A percentile compares a stretch with the other conserved stretches of the same genome.
phyloP scores from a whole-genome alignment of 2,113 vertebrate genomes.

The Choloepus hoffmanni region DNA sequence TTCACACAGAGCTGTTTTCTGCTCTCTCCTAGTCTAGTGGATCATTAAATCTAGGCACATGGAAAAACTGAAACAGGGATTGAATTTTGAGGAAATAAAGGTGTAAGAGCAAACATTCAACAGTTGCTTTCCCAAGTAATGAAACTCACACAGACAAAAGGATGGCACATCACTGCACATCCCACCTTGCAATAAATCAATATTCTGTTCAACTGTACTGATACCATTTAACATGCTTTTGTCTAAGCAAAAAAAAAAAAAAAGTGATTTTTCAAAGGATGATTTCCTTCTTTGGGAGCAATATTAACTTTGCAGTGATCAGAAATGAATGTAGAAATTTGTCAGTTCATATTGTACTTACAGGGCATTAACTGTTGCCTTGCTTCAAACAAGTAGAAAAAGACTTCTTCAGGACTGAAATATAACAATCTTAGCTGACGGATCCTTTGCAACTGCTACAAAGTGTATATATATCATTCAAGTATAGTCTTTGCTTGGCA shows the following conservation, averaged over 20 bases:
- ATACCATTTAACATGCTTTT: slow-evolving; percentile 41
- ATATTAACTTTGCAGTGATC: not conserved
- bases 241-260: not conserved
- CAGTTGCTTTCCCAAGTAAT: not conserved
- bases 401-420: not conserved
- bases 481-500: not conserved
- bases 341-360: not conserved
- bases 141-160: slow-evolving; percentile 11
- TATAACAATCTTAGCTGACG: not conserved
- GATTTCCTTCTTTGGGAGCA: not conserved
- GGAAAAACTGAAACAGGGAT: not conserved
- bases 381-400: not conserved
- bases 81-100: slow-evolving; percentile 37
- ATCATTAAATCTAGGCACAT: no score
- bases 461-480: not conserved
- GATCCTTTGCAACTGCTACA: not conserved
- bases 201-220: not conserved
- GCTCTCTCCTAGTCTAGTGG: not conserved
- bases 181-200: not conserved
- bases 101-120: not conserved
- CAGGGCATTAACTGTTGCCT: not conserved
- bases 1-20: not conserved
- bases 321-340: not conserved
- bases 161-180: not conserved
- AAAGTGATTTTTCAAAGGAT: not conserved